These are phyloP conservation scores for Drosophila busckii DNA, from an alignment of 1,140 invertebrate genomes.

Conservation along the genomic window DNA sequence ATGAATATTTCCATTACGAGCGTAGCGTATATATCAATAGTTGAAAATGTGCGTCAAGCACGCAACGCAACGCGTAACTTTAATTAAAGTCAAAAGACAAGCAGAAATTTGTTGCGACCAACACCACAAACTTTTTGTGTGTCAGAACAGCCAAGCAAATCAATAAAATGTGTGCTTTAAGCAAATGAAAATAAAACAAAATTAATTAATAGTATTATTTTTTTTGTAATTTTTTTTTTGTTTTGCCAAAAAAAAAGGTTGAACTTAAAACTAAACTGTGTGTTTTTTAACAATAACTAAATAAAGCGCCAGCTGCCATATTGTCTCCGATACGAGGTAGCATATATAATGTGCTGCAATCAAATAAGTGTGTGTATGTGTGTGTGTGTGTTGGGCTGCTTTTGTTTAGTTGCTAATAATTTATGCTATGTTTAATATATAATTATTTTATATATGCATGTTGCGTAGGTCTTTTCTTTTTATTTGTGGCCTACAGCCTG, in stretches of 20 bases:
- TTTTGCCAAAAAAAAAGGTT: conserved; percentile 14
- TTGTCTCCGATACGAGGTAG: too few species aligned
- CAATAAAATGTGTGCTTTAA: background rate
- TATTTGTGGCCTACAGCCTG: conserved; percentile 17
- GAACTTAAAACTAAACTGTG: conserved; percentile 7
- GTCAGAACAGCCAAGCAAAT: conserved; percentile 40
- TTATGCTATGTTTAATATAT: conserved; percentile 18
- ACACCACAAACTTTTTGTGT: conserved; percentile 39
- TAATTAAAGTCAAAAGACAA: conserved; percentile 72
- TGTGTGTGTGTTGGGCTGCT: conserved; percentile 22
- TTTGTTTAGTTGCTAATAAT: conserved; percentile 47
- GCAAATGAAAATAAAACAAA: conserved; percentile 47
- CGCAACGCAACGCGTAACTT: conserved; percentile 41
- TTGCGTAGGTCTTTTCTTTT: background rate
- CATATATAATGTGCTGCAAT: too few species aligned
- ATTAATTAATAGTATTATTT: conserved; percentile 16
- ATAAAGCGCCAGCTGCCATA: too few species aligned
- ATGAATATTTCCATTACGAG: conserved; percentile 31
- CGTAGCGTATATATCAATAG: background rate
- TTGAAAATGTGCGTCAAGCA: background rate
- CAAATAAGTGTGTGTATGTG: too few species aligned
- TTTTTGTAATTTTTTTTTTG: conserved; percentile 25
- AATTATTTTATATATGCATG: conserved; percentile 19
- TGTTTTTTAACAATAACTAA: conserved; percentile 25
- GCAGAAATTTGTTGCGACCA: conserved; percentile 37